phyloP scores from a whole-genome alignment of 2,888 invertebrate genomes.

The Drosophila atripex region DNA sequence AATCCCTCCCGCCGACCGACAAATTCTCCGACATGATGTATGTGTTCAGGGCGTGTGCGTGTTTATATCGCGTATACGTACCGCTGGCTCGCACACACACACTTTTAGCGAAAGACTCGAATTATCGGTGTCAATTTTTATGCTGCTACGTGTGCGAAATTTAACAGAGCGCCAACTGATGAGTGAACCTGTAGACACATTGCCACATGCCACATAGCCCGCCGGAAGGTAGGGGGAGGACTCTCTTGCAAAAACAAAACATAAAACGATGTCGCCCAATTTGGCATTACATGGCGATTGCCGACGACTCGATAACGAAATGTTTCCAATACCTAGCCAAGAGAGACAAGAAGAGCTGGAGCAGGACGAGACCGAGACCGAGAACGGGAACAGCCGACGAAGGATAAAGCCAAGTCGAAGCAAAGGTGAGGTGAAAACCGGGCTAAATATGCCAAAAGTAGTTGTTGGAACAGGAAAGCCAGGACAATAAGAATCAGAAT shows the following conservation, averaged over 20 bases:
- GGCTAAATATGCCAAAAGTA: conserved; percentile 51
- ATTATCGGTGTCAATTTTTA: conserved; percentile 80
- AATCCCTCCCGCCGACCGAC: conserved; percentile 44
- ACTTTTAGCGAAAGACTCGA: conserved; percentile 48
- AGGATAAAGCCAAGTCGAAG: conserved; percentile 25
- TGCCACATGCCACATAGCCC: conserved; percentile 14
- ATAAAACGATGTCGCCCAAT: conserved; percentile 73
- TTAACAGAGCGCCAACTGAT: conserved; percentile 72
- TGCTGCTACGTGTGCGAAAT: conserved; percentile 80
- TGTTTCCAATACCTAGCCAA: conserved; percentile 53
- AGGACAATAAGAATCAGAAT: conserved; percentile 42
- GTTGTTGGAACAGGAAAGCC: conserved; percentile 41
- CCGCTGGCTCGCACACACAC: conserved; percentile 36
- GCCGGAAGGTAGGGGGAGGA: neutral
- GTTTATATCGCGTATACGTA: conserved; percentile 71
- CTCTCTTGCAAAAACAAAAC: conserved; percentile 30
- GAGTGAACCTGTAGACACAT: conserved; percentile 67
- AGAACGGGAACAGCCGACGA: neutral
- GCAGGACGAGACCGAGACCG: neutral
- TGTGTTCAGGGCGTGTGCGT: conserved; percentile 68
- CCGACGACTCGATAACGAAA: conserved; percentile 69
- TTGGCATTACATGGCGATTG: conserved; percentile 74
- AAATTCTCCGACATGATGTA: conserved; percentile 69
- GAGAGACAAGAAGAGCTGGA: conserved; percentile 9
- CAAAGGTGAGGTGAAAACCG: conserved; percentile 37